These are phyloP conservation scores for Lepidocyrtinus sp. DNA, from an alignment of 2,888 invertebrate species.

Conservation along the genomic window DNA sequence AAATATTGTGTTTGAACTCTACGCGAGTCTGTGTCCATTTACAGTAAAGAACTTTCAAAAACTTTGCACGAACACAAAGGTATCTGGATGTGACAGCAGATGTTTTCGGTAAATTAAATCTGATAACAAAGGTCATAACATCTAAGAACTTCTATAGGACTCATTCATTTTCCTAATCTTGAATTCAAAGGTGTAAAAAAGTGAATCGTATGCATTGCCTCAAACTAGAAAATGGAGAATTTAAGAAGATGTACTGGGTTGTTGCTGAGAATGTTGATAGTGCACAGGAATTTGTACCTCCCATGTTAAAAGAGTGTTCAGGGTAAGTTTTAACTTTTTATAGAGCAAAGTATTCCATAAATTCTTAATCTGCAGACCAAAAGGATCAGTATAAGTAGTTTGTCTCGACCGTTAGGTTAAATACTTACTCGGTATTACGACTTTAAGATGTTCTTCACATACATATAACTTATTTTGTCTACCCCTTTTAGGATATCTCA, in stretches of 20 bases:
- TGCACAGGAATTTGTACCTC: conserved; percentile 31
- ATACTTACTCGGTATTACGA: too few relatives aligned
- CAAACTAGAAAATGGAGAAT: conserved; percentile 33
- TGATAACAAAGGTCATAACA: background rate
- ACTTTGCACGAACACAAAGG: conserved; percentile 42
- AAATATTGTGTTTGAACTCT: conserved; percentile 50
- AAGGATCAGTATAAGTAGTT: background rate
- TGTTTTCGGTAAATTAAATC: conserved; percentile 34
- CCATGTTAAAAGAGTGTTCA: conserved; percentile 40
- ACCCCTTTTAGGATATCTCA: conserved; percentile 55
- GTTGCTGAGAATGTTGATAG: conserved; percentile 38
- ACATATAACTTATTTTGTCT: conserved; percentile 4
- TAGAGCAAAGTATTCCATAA: too few relatives aligned
- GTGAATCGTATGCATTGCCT: conserved; percentile 46
- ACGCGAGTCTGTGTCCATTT: conserved; percentile 46
- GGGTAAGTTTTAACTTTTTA: too few relatives aligned
- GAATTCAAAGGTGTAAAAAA: conserved; percentile 46
- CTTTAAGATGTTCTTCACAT: too few relatives aligned
- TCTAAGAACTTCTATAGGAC: background rate
- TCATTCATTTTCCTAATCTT: too few relatives aligned
- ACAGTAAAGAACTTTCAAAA: conserved; percentile 46
- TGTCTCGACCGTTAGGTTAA: background rate
- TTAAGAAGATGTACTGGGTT: conserved; percentile 47
- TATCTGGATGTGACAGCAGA: conserved; percentile 38
- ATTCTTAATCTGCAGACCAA: background rate